Base-by-base conservation (phyloP, 2,113 vertebrate species). In the Etheostoma cragini region DNA sequence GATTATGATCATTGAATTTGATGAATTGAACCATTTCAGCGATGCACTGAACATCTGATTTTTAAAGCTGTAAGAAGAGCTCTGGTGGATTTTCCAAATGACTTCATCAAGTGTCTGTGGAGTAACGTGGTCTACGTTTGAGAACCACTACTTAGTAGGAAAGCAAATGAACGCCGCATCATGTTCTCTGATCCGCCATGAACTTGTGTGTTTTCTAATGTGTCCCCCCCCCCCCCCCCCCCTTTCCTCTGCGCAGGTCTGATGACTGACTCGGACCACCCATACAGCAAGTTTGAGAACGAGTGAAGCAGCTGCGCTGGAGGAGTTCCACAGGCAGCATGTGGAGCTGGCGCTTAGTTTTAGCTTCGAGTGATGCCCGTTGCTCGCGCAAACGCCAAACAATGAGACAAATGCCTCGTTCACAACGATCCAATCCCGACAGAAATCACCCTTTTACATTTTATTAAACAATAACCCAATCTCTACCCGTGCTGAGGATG, bases 281-380 rank as follows among this genome's bases (percentile, higher is more conserved):
- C 95, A 0, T 96, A 96, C 91, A 97, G 95, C 93, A 96, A 96
- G 94, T 97, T 95, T 83, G 96, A 98, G 87, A 97, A 97, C 61
- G 96, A 97, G 54, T 97, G 85, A 95, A 90, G 58, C 78, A 50
- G 81, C 66, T 30, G 60, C 14, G 6, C 15, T 30, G 74, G 74
- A 84, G 8, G 52, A 12, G 17, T 10, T 62, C 68, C 14, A 14
- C 16, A 3, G 42, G 35, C 19, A 12, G 17, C 46, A 0, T 45
- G 35, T 57, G 49, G 72, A 71, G 46, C 50, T 66, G 49, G 30
- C 52, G 49, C 16, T 17, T 15, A 2, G 16, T 77, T 76, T 70
- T 8, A 79, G 61, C 63, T 79, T 79, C 33, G 12, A 70, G 19
- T 42, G 50, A 50, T 4, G 67, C 19, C 53, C 30, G 22, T 19